Evolutionary conservation across 2,888 invertebrate species (phyloP), one percentile per base, ranked within the genome.

Genomic region (Eilema depressum): DNA sequence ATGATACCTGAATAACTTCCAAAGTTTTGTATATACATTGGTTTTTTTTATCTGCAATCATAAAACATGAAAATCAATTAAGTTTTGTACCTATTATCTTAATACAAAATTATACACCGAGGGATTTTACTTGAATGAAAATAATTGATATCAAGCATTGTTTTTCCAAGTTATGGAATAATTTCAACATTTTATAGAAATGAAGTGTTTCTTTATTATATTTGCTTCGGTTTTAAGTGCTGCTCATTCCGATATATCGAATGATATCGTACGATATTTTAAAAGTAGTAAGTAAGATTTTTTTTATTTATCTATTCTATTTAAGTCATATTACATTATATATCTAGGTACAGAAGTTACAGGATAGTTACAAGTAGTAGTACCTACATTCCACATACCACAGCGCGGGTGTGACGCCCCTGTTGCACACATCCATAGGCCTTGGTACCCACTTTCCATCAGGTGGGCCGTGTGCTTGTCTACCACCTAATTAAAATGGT

Each of bases 51-150:
- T 63, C 63, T 63, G 25, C 8, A 26, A 20, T 26, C 25, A 41
- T 63, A 63, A 63, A 63, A 41, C 20, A 41, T 41, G 41, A 63
- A 41, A 63, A 26, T 20, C 17, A 63, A 63, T 63, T 63, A 41
- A 26, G 20, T 59, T 41, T 10, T 41, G 10, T 41, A n/a, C n/a
- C n/a, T n/a, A 11, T 26, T 20, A 26, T 7, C 25, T 41, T 41
- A 37, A 26, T 63, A 11, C 25, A 37, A 63, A n/a, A 41, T 63
- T 37, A 41, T 20, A 26, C 17, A 20, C 20, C 11, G 41, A 25
- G 23, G 14, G 25, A 7, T 63, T 63, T 63, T 41, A 63, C 41
- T 25, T 17, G 17, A 37, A 37, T 23, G 17, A 17, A 23, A 17
- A 25, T 17, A 10, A 41, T 25, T 63, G 26, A 20, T 37, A 23